These are phyloP conservation scores for Acestrorhynchus altus DNA, from an alignment of 2,797 vertebrate genomes.

Conservation along the genomic window DNA sequence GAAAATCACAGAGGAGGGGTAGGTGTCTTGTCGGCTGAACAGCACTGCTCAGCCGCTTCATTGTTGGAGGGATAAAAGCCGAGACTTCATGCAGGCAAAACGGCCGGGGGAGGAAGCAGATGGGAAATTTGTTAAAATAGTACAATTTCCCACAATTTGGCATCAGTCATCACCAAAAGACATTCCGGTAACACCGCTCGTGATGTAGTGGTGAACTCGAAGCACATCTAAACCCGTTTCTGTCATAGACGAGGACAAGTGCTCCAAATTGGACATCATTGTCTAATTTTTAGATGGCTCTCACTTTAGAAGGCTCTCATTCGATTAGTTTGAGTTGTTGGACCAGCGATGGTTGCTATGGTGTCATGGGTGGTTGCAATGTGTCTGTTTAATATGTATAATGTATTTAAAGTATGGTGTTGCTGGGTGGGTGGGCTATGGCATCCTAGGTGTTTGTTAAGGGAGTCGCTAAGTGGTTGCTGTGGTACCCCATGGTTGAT, in stretches of 20 bases:
- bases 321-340: no score
- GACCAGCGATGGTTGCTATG: no score
- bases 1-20: background rate
- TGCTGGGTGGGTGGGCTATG: no score
- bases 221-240: background rate
- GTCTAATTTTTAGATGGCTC: no score
- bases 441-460: no score
- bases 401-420: no score
- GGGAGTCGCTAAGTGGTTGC: no score
- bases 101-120: background rate
- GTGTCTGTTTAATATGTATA: no score
- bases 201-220: background rate
- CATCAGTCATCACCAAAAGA: background rate
- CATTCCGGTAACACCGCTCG: background rate
- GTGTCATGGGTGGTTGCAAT: no score
- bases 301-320: no score
- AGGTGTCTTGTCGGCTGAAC: background rate
- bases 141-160: slow-evolving; percentile 28
- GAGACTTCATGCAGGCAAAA: background rate
- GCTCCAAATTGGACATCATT: background rate
- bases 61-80: slow-evolving; percentile 2
- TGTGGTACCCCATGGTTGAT: no score
- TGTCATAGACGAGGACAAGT: background rate
- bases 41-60: background rate
- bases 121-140: slow-evolving; percentile 3